phyloP scores from a whole-genome alignment of 92 coral and sea anemone genomes.

The Palythoa grandiflora region DNA sequence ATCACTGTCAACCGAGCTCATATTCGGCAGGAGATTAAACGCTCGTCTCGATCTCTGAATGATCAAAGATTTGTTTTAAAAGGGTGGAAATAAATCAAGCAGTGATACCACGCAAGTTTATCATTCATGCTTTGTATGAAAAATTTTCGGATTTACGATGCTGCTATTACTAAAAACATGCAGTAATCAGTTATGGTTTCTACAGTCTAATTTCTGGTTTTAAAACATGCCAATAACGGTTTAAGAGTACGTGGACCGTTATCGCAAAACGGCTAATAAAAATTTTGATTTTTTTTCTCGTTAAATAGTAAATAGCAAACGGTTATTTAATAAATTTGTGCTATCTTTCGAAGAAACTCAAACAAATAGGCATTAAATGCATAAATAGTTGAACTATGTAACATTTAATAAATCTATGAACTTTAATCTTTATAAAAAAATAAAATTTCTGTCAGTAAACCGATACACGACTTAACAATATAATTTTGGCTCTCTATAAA shows the following conservation, averaged over 20 bases:
- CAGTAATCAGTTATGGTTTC: background rate
- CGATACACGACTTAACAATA: constrained; percentile 16
- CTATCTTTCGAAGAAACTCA: constrained; percentile 41
- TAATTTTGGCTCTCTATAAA: background rate
- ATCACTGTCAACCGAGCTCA: too few species aligned
- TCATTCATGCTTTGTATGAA: too few species aligned
- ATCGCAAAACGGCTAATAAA: constrained; percentile 13
- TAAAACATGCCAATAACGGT: background rate
- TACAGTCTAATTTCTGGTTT: background rate
- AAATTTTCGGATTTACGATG: background rate
- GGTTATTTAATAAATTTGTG: constrained; percentile 38
- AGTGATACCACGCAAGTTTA: too few species aligned
- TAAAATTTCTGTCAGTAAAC: constrained; percentile 26
- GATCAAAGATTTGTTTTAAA: too few species aligned
- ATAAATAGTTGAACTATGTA: constrained; percentile 64
- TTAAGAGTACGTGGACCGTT: background rate
- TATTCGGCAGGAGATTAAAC: too few species aligned
- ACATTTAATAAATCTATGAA: constrained; percentile 25
- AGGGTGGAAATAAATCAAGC: too few species aligned
- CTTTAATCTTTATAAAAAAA: constrained; percentile 34
- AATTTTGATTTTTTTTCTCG: constrained; percentile 10
- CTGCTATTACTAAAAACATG: background rate
- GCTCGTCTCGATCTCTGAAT: too few species aligned
- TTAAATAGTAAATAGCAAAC: constrained; percentile 49
- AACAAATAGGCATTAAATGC: constrained; percentile 68